Conservation (phyloP, 2,113 vertebrate species). For the Hippocampus abdominalis region DNA sequence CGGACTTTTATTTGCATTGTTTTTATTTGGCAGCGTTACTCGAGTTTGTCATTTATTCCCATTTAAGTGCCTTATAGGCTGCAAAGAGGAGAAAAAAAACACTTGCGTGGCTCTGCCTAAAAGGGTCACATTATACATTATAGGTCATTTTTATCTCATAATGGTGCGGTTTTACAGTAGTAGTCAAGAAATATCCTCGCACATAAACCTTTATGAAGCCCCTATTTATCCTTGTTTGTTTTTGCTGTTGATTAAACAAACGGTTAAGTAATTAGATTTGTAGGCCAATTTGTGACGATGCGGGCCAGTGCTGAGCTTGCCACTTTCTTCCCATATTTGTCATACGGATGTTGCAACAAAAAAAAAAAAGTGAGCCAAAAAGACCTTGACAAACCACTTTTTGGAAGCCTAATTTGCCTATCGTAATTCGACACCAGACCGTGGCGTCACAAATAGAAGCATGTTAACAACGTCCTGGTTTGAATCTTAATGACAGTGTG, state of each 20-base stretch:
- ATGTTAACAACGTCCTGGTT: constrained; percentile 43
- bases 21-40: not conserved
- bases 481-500: constrained; percentile 62
- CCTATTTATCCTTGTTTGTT: not conserved
- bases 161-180: not conserved
- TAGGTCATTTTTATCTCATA: not conserved
- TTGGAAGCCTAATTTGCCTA: constrained; percentile 18
- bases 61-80: not conserved
- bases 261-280: not conserved
- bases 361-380: not conserved
- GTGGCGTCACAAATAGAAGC: constrained; percentile 38
- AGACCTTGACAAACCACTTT: not conserved
- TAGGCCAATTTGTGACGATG: not conserved
- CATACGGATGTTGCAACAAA: not conserved
- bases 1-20: not conserved
- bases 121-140: not conserved
- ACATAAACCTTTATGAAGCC: not conserved
- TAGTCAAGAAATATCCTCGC: not conserved
- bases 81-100: not conserved
- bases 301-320: not conserved
- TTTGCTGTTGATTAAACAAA: constrained; percentile 6
- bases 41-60: not conserved
- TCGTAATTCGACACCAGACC: constrained; percentile 21
- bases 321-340: not conserved
- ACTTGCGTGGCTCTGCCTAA: not conserved